Base-by-base conservation (phyloP, 1,140 invertebrate genomes). In the Portunus trituberculatus region DNA sequence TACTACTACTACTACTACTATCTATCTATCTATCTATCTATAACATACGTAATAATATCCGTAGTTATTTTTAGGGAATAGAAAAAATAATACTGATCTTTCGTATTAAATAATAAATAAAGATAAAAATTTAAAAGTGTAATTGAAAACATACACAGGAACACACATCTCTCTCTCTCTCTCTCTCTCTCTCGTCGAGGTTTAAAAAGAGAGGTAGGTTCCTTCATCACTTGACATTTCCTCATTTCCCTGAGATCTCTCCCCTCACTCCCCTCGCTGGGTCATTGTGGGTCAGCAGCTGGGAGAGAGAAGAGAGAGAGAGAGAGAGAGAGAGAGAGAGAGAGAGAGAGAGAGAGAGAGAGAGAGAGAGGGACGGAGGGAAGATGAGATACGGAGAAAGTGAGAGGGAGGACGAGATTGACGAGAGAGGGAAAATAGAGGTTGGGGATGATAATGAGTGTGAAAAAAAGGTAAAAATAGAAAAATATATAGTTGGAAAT, bases 231-330 rank as follows among this genome's bases (percentile, higher is more conserved):
- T 93, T 93, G 83, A 59, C 84, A 59, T 93, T 67, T 93, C n/a
- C 45, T 93, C 92, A 88, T 88, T 93, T 88, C 92, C 92, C 84
- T 93, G 84, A 93, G 83, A 93, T 93, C 46, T 39, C 16, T 86
- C 76, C 92, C 84, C 59, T 31, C 39, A 3, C 16, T 86, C 76
- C 92, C 84, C 59, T 31, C 39, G 6, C 14, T 12, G 84, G 92
- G 84, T 93, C 92, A 93, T 88, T 93, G 84, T 93, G 92, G 92
- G 92, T 93, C 45, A 92, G 48, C 84, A 46, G 25, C 67, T 59
- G 3, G 48, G 84, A 6, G 83, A 8, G 92, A 39, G 39, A n/a
- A n/a, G 46, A 20, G 86, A 29, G 83, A 84, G 46, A 46, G 31
- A n/a, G 76, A n/a, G 45, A 76, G 29, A 25, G 45, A 29, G 46